Evolutionary conservation across 2,113 vertebrate genomes (phyloP).

Genomic region (Dryoscopus gambensis): DNA sequence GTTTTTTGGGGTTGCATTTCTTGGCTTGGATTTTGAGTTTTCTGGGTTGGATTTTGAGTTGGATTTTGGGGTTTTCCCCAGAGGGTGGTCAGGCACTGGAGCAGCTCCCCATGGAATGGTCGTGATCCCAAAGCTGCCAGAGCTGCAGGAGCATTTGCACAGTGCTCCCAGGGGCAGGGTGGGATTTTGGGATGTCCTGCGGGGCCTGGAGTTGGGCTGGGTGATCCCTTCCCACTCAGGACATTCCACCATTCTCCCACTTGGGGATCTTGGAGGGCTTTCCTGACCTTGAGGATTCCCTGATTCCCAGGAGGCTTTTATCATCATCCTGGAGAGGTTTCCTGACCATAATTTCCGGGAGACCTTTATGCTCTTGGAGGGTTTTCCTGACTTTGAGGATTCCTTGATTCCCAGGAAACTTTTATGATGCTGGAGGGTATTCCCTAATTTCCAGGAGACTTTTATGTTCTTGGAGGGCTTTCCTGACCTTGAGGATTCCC

Average conservation of each 20-base stretch:
- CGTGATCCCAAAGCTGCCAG: background rate
- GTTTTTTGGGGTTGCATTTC: too few relatives aligned
- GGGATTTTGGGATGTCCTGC: background rate
- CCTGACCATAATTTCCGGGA: too few relatives aligned
- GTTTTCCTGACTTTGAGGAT: too few relatives aligned
- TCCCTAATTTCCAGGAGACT: too few relatives aligned
- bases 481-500: background rate
- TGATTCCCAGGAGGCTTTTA: too few relatives aligned
- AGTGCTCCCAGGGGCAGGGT: background rate
- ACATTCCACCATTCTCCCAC: background rate
- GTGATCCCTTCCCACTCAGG: background rate
- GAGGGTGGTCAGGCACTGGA: background rate
- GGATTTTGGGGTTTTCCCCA: background rate
- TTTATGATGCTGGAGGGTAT: fast-evolving
- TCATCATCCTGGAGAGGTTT: too few relatives aligned
- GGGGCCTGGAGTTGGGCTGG: background rate
- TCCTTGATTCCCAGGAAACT: background rate
- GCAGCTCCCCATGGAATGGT: background rate
- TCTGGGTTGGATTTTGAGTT: too few relatives aligned
- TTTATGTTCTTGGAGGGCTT: background rate
- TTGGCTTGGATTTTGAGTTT: background rate
- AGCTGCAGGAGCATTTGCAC: background rate
- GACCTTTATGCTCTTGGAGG: too few relatives aligned
- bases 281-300: background rate
- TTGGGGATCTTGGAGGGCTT: background rate